These are phyloP conservation scores for Synanceia verrucosa DNA, from an alignment of 2,797 vertebrate genomes.

Conservation along the genomic window DNA sequence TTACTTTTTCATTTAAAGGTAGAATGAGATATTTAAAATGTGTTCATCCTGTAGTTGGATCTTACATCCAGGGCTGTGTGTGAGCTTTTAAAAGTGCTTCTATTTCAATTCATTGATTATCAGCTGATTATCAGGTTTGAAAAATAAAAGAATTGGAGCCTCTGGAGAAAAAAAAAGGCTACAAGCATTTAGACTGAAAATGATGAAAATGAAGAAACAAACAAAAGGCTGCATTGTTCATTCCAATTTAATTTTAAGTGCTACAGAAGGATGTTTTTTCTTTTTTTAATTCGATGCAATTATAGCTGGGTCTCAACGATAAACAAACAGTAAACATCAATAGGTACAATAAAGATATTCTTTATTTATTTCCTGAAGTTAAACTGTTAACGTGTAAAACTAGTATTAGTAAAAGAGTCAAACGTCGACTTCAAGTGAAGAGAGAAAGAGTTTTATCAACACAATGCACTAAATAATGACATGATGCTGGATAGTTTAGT, in stretches of 20 bases:
- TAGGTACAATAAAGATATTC: too few species aligned
- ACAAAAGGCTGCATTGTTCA: too few species aligned
- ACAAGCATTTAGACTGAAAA: background rate
- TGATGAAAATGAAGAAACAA: background rate
- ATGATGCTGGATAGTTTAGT: too few species aligned
- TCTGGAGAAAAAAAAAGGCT: background rate
- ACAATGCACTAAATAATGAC: too few species aligned
- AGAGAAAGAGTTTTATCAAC: too few species aligned
- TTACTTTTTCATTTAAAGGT: slow-evolving; percentile 26
- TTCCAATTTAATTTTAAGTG: too few species aligned
- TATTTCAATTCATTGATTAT: background rate
- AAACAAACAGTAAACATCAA: background rate
- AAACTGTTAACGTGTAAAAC: too few species aligned
- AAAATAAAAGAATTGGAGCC: background rate
- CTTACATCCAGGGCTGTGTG: background rate
- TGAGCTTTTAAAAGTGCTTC: background rate
- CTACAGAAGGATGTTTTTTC: background rate
- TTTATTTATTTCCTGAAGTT: too few species aligned
- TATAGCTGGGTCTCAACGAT: background rate
- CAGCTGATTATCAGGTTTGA: background rate
- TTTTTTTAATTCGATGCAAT: background rate
- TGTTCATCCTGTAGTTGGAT: background rate
- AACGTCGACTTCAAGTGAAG: too few species aligned
- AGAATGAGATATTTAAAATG: background rate
- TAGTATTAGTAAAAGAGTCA: too few species aligned